Base-by-base conservation (phyloP, 2,113 vertebrate genomes). In the Cryptotis parvus region DNA sequence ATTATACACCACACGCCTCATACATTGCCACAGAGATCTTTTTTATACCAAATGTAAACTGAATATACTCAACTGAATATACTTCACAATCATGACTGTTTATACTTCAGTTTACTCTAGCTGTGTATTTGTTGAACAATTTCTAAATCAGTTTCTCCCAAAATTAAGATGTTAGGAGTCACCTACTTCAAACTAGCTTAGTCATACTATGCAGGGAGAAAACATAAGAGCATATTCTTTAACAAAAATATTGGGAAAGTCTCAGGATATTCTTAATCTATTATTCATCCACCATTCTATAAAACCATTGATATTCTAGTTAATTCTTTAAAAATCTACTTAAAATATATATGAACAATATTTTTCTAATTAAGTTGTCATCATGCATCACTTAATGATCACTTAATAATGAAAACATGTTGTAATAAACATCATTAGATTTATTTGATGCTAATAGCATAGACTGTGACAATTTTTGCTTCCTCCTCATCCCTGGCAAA, bases 91-190 rank as follows among this genome's bases (percentile, higher is more conserved):
- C 6, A 0, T 68, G 45, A 18, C 55, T 58, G 65, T 76, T 82
- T 31, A 86, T 24, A 75, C 45, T 58, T 12, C 61, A 68, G 45
- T 33, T 66, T 88, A 33, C 55, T 77, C 77, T 3, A 81, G 14
- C 22, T 81, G 9, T 79, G 89, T 81, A 55, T 26, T 82, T 82
- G 65, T 6, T 78, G 39, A 69, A 22, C 1, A 63, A 3, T 39
- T 93, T 85, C 35, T 80, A 89, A 52, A 39, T 16, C 4, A 43
- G 8, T 43, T 90, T 91, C 90, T 70, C 10, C 26, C 58, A 76
- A 49, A 84, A 15, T 43, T 20, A 22, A 22, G 5, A 58, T 20
- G 6, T 24, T 58, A 58, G 8, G 18, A 58, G 24, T 24, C 55
- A 58, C 55, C 55, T 58, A 49, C 22, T 58, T 79, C 37, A 77